Base-by-base conservation (phyloP, 53 echinoderm and acorn worm species). In the Luidia sarsii region DNA sequence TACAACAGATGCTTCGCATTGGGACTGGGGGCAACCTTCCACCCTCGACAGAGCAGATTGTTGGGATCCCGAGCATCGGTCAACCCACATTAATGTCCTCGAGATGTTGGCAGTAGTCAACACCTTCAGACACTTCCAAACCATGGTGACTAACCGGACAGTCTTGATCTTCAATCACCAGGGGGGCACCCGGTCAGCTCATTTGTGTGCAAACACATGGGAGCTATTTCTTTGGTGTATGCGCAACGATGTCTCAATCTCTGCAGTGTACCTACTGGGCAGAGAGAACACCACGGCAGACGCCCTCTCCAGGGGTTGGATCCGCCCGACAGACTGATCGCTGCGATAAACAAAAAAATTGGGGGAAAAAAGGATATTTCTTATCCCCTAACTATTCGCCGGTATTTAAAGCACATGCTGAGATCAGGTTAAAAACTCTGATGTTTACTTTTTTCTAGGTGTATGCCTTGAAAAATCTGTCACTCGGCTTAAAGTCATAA, bases 251-350 rank as follows among this genome's bases (percentile, higher is more conserved):
- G 61, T 90, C 15, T 29, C 39, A 0, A 2, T 75, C 13, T 21
- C 57, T n/a, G 74, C 86, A 7, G 49, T 7, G 19, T 63, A 71
- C 14, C 4, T 80, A 29, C 75, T 50, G 19, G 82, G 87, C 35
- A 46, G n/a, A 39, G 33, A 63, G 30, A 85, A 92, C 82, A 46
- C 13, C 14, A 14, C 73, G 2, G 85, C 88, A 14, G 81, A 91
- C 43, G 55, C 51, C 66, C 86, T 16, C 56, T 57, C 7, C 11
- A 79, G 28, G 46, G 65, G 11, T n/a, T 19, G 2, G 29, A 33
- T 83, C 39, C 21, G 48, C 31, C 65, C 46, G n/a, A 81, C 54
- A 28, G 81, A 81, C 33, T 81, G 27, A 60, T 33, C 45, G 9
- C 30, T 67, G 24, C 35, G n/a, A n/a, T n/a, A n/a, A n/a, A n/a